Evolutionary conservation across 1,140 invertebrate genomes (phyloP).

Genomic region (Saxidomus purpurata): DNA sequence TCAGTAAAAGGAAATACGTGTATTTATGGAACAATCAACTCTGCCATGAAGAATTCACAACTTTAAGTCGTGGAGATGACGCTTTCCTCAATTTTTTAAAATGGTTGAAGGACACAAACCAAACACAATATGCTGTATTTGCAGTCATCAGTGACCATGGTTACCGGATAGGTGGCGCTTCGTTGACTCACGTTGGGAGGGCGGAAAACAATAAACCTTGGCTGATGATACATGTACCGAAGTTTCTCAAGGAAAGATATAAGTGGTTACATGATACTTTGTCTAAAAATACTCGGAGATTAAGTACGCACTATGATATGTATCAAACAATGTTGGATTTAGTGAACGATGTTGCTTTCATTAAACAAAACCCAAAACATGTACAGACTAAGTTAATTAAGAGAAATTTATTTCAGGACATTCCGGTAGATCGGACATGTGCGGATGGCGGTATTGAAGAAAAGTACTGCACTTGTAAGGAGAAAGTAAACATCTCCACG

Average conservation of each 20-base stretch:
- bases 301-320: conserved; percentile 60
- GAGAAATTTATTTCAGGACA: conserved; percentile 62
- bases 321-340: conserved; percentile 64
- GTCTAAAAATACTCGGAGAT: conserved; percentile 14
- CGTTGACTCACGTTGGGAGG: conserved; percentile 60
- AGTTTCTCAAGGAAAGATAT: conserved; percentile 45
- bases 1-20: conserved; percentile 15
- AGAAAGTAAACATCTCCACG: conserved; percentile 21
- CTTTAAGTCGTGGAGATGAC: conserved; percentile 49
- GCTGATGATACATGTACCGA: conserved; percentile 55
- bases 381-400: background rate
- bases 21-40: conserved; percentile 61
- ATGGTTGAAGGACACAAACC: conserved; percentile 59
- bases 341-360: conserved; percentile 2
- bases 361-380: background rate
- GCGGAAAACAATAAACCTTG: conserved; percentile 61
- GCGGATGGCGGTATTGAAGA: conserved; percentile 59
- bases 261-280: conserved; percentile 3
- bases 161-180: conserved; percentile 44
- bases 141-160: conserved; percentile 67
- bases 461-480: conserved; percentile 69
- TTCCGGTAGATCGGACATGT: conserved; percentile 65
- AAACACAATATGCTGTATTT: conserved; percentile 54
- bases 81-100: conserved; percentile 73
- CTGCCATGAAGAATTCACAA: conserved; percentile 38